Conservation (phyloP, 2,888 invertebrate genomes). For the Leptopilina syphax region DNA sequence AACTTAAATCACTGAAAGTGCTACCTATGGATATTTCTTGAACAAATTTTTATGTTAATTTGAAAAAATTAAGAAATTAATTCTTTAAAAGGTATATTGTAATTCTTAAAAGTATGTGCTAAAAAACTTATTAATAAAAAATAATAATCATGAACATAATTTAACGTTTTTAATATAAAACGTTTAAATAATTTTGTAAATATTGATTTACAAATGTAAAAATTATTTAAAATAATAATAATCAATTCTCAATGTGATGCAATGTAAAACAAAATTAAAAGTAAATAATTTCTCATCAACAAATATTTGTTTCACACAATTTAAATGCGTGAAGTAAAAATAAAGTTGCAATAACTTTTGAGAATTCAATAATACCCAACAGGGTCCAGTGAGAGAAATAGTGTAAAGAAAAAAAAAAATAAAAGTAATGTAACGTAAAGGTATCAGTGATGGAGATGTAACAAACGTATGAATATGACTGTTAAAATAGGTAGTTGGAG, state of each 20-base stretch:
- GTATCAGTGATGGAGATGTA: conserved; percentile 73
- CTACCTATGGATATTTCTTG: neutral
- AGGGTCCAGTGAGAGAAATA: conserved; percentile 43
- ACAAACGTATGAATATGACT: conserved; percentile 72
- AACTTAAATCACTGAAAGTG: conserved; percentile 6
- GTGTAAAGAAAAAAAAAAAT: conserved; percentile 42
- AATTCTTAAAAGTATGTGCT: conserved; percentile 64
- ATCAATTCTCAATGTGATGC: too few relatives aligned
- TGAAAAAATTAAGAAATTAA: conserved; percentile 49
- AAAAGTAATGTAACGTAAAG: conserved; percentile 70
- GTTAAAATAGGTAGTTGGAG: conserved; percentile 75
- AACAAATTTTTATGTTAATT: neutral
- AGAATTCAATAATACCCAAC: conserved; percentile 14
- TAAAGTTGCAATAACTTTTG: too few relatives aligned
- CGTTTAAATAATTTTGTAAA: too few relatives aligned
- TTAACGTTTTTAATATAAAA: too few relatives aligned
- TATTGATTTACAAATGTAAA: too few relatives aligned
- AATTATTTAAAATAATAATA: too few relatives aligned
- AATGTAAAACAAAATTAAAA: too few relatives aligned
- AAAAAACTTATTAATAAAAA: conserved; percentile 49
- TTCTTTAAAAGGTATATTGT: conserved; percentile 61
- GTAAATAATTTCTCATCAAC: too few relatives aligned
- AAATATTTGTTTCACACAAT: too few relatives aligned
- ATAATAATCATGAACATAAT: neutral
- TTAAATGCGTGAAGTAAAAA: too few relatives aligned